These are phyloP conservation scores for Cataglyphis rosenhaueri DNA, from an alignment of 2,888 invertebrate species.

Conservation along the genomic window DNA sequence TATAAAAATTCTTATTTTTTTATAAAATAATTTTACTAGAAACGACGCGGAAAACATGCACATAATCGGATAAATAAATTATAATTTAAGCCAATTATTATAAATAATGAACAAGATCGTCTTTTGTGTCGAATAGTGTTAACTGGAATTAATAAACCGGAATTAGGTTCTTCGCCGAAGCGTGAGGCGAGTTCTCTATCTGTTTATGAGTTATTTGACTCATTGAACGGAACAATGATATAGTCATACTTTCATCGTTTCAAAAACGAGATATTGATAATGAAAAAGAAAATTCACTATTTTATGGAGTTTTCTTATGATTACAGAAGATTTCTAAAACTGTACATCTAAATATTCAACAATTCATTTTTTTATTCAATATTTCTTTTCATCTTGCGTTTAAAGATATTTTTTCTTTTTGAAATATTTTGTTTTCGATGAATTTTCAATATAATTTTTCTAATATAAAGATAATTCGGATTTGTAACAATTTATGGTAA, in stretches of 20 bases:
- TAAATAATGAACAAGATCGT: not conserved
- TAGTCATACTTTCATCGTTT: constrained; percentile 19
- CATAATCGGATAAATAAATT: not conserved
- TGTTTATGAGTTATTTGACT: constrained; percentile 34
- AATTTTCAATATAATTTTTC: not conserved
- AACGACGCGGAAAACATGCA: not conserved
- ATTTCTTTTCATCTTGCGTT: not conserved
- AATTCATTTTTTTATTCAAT: too few relatives aligned
- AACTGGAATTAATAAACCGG: constrained; percentile 11
- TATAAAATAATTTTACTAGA: not conserved
- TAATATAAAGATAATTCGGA: not conserved
- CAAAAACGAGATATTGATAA: constrained; percentile 3
- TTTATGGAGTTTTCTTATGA: not conserved
- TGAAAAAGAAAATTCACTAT: not conserved
- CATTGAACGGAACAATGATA: constrained; percentile 12
- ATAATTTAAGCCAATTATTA: constrained; percentile 14
- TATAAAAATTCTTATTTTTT: not conserved
- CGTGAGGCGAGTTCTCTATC: not conserved
- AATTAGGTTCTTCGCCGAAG: constrained; percentile 26
- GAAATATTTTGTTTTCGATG: not conserved
- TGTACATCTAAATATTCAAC: not conserved
- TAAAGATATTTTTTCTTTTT: not conserved
- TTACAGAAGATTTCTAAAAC: not conserved
- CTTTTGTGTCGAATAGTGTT: not conserved
- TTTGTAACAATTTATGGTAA: not conserved